These are phyloP conservation scores for Plutomurus gul DNA, from an alignment of 1,140 invertebrate genomes.

Conservation along the genomic window DNA sequence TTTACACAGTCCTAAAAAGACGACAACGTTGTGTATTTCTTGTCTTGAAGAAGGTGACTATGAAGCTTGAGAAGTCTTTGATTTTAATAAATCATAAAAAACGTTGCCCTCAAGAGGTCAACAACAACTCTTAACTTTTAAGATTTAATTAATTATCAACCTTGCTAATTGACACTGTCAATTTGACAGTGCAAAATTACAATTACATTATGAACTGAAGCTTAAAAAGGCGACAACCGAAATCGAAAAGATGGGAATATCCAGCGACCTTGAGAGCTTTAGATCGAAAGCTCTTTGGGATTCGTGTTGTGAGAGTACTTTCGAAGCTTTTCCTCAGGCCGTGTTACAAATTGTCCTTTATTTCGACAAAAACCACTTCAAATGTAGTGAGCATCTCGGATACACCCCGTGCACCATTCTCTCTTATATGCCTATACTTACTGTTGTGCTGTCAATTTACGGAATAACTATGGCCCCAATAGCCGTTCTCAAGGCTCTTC, in stretches of 20 bases:
- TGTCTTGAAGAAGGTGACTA: no score
- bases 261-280: neutral
- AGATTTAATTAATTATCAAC: no score
- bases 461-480: conserved; percentile 1
- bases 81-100: no score
- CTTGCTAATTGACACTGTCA: no score
- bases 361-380: neutral
- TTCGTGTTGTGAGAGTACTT: neutral
- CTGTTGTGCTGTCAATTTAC: neutral
- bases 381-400: neutral
- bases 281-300: conserved; percentile 18
- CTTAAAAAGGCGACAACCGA: neutral
- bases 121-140: no score
- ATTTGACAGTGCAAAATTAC: no score
- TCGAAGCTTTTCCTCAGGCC: conserved; percentile 26
- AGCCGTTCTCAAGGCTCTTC: neutral
- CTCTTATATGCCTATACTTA: neutral
- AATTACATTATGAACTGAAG: neutral
- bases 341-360: neutral
- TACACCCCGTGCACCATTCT: no score
- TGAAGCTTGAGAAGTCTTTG: no score
- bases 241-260: neutral
- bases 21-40: no score
- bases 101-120: no score
- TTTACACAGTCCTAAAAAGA: no score